Base-by-base conservation (phyloP, 2,113 vertebrate species). In the Camelus bactrianus region DNA sequence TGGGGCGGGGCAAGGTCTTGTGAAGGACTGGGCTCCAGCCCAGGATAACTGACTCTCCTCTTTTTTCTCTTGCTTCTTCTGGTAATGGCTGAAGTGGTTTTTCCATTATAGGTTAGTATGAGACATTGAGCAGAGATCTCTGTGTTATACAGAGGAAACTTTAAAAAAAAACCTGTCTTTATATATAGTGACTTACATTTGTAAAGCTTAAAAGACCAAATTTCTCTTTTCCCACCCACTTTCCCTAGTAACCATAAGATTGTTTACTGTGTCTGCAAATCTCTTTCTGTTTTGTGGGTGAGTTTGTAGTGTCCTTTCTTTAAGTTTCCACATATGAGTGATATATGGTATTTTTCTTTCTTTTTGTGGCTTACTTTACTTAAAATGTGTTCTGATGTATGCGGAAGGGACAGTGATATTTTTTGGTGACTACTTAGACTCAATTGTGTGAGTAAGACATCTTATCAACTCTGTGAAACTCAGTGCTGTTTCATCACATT, bases 81-180 rank as follows among this genome's bases (percentile, higher is more conserved):
- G 38, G 38, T 42, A 5, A 5, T 42, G 1, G 38, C 38, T 42
- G 1, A 4, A 5, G 38, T 1, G 4, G 38, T 17, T n/a, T 77
- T 77, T 77, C 48, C 32, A n/a, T 54, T n/a, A 22, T 14, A n/a
- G 30, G 11, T 54, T 77, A 77, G 14, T 20, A 54, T 1, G 24
- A n/a, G 13, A n/a, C 54, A 54, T 79, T 54, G 50, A 79, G 32
- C 24, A 79, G 14, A 77, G 30, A 35, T 77, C 10, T 19, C 3
- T 35, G 13, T 54, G 6, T 32, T 77, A 54, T n/a, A 77, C 30
- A 77, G 20, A 22, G 19, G 50, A 11, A 42, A 5, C 38, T 38
- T 42, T 42, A 1, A 42, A 42, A 42, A n/a, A 42, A 42, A 38
- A 38, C 54, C 32, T 32, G 13, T 77, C 30, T n/a, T 77, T 77